phyloP scores from a whole-genome alignment of 2,113 vertebrate genomes.

The Bubo scandiacus region DNA sequence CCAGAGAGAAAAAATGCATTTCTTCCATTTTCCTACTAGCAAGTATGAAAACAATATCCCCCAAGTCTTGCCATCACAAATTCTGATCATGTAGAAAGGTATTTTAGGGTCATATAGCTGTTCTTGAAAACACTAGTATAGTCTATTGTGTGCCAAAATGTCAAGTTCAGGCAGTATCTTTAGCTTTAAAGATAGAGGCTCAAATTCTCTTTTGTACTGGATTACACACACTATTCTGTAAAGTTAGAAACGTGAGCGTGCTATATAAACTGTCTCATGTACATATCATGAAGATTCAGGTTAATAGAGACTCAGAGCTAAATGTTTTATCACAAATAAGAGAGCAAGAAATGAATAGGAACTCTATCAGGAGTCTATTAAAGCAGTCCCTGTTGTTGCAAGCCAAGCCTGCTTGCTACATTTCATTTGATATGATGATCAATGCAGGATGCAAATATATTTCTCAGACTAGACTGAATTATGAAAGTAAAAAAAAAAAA shows the following conservation, averaged over 20 bases:
- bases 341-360: background rate
- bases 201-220: background rate
- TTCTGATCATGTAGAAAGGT: background rate
- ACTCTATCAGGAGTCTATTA: background rate
- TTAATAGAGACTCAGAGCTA: background rate
- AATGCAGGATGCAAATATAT: background rate
- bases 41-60: background rate
- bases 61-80: background rate
- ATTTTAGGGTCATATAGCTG: background rate
- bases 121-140: background rate
- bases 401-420: background rate
- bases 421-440: background rate
- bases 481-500: background rate
- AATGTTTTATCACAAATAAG: background rate
- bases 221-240: background rate
- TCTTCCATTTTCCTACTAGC: background rate
- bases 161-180: background rate
- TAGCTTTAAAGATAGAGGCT: background rate
- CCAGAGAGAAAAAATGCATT: background rate
- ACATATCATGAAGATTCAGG: background rate
- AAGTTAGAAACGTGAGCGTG: background rate
- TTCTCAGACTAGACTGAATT: background rate
- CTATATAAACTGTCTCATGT: background rate
- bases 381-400: background rate
- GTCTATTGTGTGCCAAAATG: background rate